Evolutionary conservation across 1,140 invertebrate genomes (phyloP).

Genomic region (Lucilia cuprina): DNA sequence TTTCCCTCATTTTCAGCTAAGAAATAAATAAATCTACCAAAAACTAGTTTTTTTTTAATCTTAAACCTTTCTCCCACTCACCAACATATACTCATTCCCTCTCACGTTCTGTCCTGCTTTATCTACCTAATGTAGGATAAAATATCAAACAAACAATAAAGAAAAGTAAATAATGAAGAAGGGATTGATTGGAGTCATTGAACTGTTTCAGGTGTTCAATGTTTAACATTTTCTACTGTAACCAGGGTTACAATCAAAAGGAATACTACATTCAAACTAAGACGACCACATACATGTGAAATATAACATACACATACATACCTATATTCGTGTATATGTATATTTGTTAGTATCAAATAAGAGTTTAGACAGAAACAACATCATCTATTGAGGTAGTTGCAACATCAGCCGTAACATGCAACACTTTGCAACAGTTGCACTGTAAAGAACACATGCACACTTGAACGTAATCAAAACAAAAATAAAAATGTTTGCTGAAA

Average conservation of each 20-base stretch:
- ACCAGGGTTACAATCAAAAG: background rate
- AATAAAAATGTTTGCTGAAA: background rate
- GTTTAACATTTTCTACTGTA: background rate
- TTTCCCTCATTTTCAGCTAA: background rate
- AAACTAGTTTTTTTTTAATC: background rate
- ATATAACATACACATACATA: background rate
- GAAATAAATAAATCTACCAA: background rate
- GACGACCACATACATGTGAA: background rate
- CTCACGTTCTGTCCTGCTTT: background rate
- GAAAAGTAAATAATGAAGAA: background rate
- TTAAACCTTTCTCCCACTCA: background rate
- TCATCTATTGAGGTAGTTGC: background rate
- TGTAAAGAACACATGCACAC: background rate
- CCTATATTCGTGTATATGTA: background rate
- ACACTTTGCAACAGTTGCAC: background rate
- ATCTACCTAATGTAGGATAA: background rate
- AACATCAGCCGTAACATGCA: background rate
- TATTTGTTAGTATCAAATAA: background rate
- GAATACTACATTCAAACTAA: background rate
- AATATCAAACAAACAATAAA: background rate
- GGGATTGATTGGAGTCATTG: slow-evolving; percentile 10
- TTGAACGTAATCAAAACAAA: background rate
- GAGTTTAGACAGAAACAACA: background rate
- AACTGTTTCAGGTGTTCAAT: background rate
- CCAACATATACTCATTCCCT: background rate